Conservation (phyloP, 2,113 vertebrate species). For the Acinonyx jubatus region DNA sequence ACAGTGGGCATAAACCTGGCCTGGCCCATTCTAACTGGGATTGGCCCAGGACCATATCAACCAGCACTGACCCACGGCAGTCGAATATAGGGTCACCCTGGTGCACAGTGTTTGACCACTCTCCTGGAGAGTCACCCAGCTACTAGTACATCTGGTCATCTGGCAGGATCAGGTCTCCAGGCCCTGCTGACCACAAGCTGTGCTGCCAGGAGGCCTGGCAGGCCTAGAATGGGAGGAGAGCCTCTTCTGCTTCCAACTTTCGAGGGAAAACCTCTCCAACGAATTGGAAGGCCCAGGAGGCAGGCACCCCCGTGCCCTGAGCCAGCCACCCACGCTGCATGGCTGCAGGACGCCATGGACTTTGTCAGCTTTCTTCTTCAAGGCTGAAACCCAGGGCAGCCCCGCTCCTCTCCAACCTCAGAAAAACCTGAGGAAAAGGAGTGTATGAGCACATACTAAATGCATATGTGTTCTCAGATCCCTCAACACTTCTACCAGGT, state of each 20-base stretch:
- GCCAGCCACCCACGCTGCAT: background rate
- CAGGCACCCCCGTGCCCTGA: background rate
- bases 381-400: background rate
- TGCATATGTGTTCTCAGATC: no score
- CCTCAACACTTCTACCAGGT: background rate
- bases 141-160: constrained; percentile 52
- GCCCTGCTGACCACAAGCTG: constrained; percentile 63
- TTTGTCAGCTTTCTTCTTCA: background rate
- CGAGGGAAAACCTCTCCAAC: constrained; percentile 59
- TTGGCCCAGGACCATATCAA: background rate
- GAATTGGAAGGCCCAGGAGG: background rate
- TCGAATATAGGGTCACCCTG: background rate
- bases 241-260: constrained; percentile 69
- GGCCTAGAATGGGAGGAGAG: constrained; percentile 43
- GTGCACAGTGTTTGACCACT: background rate
- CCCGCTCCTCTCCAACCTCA: background rate
- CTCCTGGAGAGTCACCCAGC: background rate
- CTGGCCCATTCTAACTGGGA: background rate
- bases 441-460: background rate
- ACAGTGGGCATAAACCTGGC: background rate
- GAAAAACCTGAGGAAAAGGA: background rate
- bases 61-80: background rate
- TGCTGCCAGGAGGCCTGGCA: constrained; percentile 68
- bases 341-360: background rate
- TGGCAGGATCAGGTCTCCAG: constrained; percentile 53